Base-by-base conservation (phyloP, 2,113 vertebrate genomes). In the Gila orcuttii region DNA sequence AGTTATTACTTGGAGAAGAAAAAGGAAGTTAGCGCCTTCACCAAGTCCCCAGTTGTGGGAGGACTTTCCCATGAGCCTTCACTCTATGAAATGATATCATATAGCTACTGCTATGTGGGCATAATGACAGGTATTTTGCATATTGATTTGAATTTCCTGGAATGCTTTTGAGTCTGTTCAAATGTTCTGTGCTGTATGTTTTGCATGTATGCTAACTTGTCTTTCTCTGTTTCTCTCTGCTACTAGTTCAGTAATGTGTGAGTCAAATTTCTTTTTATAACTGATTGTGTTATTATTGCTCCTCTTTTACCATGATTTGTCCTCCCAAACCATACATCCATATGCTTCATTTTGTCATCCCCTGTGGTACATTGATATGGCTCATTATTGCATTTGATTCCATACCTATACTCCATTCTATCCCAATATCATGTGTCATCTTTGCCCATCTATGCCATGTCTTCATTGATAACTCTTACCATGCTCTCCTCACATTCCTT, bases 51-150 rank as follows among this genome's bases (percentile, higher is more conserved):
- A 0, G 60, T 92, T 2, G 69, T 96, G 62, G 94, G 94, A 8
- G 89, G 93, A 42, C 93, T 97, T 76, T 91, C 93, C 0, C 90
- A 92, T 0, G 94, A 96, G 17, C 97, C 96, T 0, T 96, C 96
- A 0, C 84, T 98, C 86, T 94, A 93, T 66, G 96, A 97, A 71
- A 89, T 95, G 0, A 90, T 97, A 81, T 96, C 95, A 88, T 98
- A 97, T 88, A 96, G 96, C 92, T 97, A 97, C 92, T 98, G 97
- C 92, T 97, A 97, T 31, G 91, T 97, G 23, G 97, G 97, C 3
- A 92, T 97, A 83, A 94, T 98, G 95, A 97, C 97, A 3, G 97
- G 97, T 98, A 89, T 68, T 45, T 62, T 45, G 31, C 10, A 62
- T 76, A n/a, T 62, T 50, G 8, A 15, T 60, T 42, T 79, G 74